Evolutionary conservation across 2,888 invertebrate species (phyloP), one percentile per base, ranked within the genome.

Genomic region (Luperina testacea): DNA sequence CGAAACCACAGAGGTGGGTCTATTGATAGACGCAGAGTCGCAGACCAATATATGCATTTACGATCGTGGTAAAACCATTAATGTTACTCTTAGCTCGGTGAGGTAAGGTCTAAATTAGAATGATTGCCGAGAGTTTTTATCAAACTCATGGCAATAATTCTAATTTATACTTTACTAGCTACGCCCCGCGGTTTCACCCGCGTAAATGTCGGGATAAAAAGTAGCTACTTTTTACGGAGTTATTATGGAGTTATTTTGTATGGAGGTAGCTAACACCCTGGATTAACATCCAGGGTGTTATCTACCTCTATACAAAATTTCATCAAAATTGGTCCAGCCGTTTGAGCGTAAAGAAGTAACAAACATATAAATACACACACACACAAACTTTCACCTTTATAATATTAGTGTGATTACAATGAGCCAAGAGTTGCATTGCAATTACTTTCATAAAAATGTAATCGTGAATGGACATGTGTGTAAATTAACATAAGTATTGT

Each of bases 1-100:
- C 11, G 38, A 61, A n/a, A n/a, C 61, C 38, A 1, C 42, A 20
- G 61, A 71, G 71, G 71, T 71, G 63, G n/a, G 71, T 71, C 11
- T 71, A 17, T 38, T 53, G 15, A 51, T 51, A 32, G 9, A 1
- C 70, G 24, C 2, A 24, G 24, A 32, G 9, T 0, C 70, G 24
- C 2, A 24, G 24, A 51, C 8, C 13, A 20, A 7, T 68, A 27
- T 68, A 1, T 7, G 11, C 7, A 7, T 69, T 48, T 27, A 51
- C 27, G 13, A 24, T 24, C 15, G 24, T 15, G 32, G 15, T 32
- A 24, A 32, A 51, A 69, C 27, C 27, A 15, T 69, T 69, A 48
- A 48, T 68, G 20, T 51, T 27, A 48, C n/a, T 20, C 9, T 63
- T 63, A 20, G 9, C 20, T 20, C 20, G 32, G 5, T 64, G 32